phyloP scores from a whole-genome alignment of 2,888 invertebrate species.

The Cataglyphis albicans region DNA sequence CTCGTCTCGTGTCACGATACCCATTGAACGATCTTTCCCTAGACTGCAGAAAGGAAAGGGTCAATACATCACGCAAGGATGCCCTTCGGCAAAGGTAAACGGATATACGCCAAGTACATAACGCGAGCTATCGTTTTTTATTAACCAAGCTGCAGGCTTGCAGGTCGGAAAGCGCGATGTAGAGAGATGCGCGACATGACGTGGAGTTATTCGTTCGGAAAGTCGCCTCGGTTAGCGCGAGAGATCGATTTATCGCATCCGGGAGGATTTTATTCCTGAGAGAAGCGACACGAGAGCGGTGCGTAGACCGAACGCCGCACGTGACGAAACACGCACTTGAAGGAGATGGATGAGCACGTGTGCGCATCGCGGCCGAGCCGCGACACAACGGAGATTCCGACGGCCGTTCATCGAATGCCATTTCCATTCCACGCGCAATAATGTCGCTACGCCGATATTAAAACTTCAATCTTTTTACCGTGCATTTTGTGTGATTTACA shows the following conservation, averaged over 20 bases:
- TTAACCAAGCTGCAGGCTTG: constrained; percentile 1
- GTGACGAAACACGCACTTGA: constrained; percentile 52
- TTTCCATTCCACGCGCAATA: constrained; percentile 8
- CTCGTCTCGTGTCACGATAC: neutral
- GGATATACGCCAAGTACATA: constrained; percentile 14
- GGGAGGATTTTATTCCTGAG: constrained; percentile 48
- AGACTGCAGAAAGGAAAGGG: neutral
- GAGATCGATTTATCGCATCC: constrained; percentile 62
- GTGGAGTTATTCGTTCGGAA: constrained; percentile 33
- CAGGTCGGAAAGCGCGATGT: constrained; percentile 9
- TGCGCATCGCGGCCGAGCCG: neutral
- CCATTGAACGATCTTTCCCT: neutral
- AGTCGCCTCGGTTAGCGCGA: constrained; percentile 34
- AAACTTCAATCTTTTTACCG: constrained; percentile 24
- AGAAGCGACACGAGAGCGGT: constrained; percentile 18
- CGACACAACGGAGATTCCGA: neutral
- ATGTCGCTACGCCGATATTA: constrained; percentile 12
- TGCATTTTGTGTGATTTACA: constrained; percentile 19
- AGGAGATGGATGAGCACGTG: constrained; percentile 1
- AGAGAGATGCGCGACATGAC: constrained; percentile 26
- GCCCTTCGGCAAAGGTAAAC: constrained; percentile 17
- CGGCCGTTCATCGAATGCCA: neutral
- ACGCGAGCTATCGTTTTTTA: constrained; percentile 49
- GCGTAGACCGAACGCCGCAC: constrained; percentile 3
- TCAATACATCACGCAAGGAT: constrained; percentile 25